A percentile compares a stretch with the other conserved stretches of the same genome.
Evolutionary conservation across 2,113 vertebrate genomes (phyloP).

Genomic region (Stigmatopora nigra): DNA sequence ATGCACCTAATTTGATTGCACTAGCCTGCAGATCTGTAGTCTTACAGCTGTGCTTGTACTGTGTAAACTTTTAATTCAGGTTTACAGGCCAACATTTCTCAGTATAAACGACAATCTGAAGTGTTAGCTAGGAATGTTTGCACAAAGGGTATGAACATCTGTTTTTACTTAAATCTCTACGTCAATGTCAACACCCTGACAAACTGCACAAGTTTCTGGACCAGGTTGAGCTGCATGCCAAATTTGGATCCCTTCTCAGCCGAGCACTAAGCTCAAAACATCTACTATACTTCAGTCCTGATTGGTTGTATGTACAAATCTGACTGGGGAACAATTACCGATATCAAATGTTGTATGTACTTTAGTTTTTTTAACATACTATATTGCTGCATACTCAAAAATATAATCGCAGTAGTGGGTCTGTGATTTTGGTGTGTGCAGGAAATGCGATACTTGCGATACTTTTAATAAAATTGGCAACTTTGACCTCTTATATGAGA

Average conservation of each 20-base stretch:
- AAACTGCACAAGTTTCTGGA: not conserved
- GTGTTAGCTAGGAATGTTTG: constrained; percentile 17
- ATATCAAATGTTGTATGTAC: no score
- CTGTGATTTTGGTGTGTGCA: no score
- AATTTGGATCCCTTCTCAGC: not conserved
- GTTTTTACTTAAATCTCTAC: constrained; percentile 42
- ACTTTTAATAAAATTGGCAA: no score
- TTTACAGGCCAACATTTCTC: constrained; percentile 21
- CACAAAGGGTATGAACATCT: constrained; percentile 32
- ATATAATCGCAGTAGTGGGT: no score
- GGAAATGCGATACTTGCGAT: no score
- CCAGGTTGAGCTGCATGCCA: not conserved
- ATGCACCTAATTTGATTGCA: not conserved
- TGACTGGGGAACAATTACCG: no score
- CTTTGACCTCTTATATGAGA: no score
- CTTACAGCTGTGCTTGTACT: not conserved
- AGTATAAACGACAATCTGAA: constrained; percentile 9
- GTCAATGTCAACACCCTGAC: constrained; percentile 31
- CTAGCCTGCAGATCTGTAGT: no score
- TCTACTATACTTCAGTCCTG: not conserved
- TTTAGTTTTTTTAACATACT: no score
- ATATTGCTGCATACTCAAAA: no score
- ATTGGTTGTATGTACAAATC: not conserved
- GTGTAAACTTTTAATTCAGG: not conserved
- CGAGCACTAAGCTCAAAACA: not conserved